phyloP scores from a whole-genome alignment of 2,797 vertebrate genomes.

The Todus mexicanus region DNA sequence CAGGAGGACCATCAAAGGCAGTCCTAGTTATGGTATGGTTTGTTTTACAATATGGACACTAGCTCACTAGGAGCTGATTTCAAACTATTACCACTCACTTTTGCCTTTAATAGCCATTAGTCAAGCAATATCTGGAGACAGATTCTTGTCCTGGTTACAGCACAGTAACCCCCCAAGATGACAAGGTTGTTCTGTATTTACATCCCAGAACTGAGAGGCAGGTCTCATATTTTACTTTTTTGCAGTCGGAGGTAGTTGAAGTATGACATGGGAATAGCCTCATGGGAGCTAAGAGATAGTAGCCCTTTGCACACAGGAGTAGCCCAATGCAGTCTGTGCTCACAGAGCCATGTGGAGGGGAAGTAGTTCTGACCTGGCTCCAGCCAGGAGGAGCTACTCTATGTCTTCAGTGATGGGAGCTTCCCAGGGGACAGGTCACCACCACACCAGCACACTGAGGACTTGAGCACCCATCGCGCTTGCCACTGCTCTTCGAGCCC shows the following conservation, averaged over 20 bases:
- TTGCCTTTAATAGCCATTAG: neutral
- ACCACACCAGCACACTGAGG: fast-evolving
- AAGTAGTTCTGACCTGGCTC: neutral
- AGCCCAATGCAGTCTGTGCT: fast-evolving
- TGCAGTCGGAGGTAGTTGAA: neutral
- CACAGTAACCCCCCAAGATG: neutral
- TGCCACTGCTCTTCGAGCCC: neutral
- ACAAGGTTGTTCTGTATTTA: neutral
- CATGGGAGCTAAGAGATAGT: fast-evolving
- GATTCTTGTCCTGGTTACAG: neutral
- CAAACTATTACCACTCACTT: neutral
- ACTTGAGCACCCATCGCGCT: fast-evolving
- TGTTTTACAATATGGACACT: neutral
- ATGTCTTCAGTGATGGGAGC: neutral
- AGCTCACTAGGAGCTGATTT: neutral
- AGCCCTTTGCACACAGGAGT: neutral
- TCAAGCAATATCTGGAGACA: neutral
- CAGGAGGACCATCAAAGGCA: neutral
- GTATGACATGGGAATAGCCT: neutral
- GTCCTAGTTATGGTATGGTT: neutral
- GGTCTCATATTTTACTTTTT: neutral
- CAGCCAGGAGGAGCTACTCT: neutral
- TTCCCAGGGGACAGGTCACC: neutral
- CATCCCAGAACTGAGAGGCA: neutral
- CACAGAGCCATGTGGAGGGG: fast-evolving